Evolutionary conservation across 2,797 vertebrate genomes (phyloP).

Genomic region (Lacerta agilis): DNA sequence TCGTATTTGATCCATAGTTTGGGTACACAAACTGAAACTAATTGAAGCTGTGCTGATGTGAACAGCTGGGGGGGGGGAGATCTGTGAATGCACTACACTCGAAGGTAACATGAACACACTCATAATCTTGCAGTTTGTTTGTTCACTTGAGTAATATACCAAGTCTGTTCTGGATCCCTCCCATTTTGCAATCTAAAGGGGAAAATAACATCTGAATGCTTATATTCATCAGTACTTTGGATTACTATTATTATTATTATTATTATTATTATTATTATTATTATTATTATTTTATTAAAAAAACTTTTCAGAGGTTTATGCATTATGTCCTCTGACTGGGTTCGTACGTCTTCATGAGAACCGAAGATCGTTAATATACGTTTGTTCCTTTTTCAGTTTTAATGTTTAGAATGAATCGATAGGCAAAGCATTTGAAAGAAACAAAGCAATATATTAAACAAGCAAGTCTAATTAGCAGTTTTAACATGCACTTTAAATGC

Average conservation of each 20-base stretch:
- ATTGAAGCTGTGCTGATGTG: no score
- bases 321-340: neutral
- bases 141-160: no score
- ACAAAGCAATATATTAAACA: neutral
- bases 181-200: neutral
- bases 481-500: neutral
- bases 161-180: neutral
- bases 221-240: neutral
- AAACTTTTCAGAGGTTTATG: neutral
- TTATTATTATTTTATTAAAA: neutral
- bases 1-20: neutral
- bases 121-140: no score
- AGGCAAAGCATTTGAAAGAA: constrained; percentile 4
- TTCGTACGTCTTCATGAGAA: neutral
- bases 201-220: neutral
- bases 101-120: no score
- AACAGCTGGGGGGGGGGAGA: no score
- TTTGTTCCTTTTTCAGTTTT: neutral
- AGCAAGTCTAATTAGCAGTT: neutral
- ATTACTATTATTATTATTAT: neutral
- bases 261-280: neutral
- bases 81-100: no score
- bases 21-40: no score
- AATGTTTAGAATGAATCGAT: neutral
- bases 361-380: neutral